Evolutionary conservation across 2,888 invertebrate genomes (phyloP).

Genomic region (Chydorus sphaericus): DNA sequence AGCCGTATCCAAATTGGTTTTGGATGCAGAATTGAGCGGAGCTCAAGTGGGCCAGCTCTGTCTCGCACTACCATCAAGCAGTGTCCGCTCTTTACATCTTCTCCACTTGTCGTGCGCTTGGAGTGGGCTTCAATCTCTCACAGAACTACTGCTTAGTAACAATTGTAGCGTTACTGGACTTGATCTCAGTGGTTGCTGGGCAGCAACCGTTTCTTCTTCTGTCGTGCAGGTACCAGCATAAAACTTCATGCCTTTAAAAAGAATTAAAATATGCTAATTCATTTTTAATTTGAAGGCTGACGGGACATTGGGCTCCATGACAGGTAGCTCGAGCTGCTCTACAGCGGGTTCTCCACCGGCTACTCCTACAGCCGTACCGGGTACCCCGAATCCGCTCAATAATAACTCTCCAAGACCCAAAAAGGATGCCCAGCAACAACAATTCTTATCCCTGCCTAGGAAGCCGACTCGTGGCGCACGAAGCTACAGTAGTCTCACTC

Average conservation of each 20-base stretch:
- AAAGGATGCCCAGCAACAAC: background rate
- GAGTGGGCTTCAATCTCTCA: conserved; percentile 36
- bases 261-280: background rate
- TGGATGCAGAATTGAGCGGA: conserved; percentile 38
- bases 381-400: background rate
- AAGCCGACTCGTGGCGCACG: conserved; percentile 23
- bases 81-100: conserved; percentile 28
- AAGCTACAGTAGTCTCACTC: conserved; percentile 30
- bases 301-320: background rate
- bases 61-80: background rate
- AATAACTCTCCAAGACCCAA: background rate
- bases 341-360: conserved; percentile 7
- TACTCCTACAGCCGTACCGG: too few species aligned
- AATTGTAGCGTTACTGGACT: conserved; percentile 21
- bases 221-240: background rate
- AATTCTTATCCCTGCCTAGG: conserved; percentile 35
- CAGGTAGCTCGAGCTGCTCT: background rate
- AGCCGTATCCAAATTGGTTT: conserved; percentile 33
- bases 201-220: conserved; percentile 28
- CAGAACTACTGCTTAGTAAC: conserved; percentile 33
- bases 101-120: conserved; percentile 40
- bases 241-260: background rate
- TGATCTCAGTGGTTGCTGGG: conserved; percentile 38
- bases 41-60: conserved; percentile 37
- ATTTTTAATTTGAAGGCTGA: background rate